Evolutionary conservation across 1,140 invertebrate genomes (phyloP), one percentile per base, ranked within the genome.

Genomic region (Aphaenogaster rudis): DNA sequence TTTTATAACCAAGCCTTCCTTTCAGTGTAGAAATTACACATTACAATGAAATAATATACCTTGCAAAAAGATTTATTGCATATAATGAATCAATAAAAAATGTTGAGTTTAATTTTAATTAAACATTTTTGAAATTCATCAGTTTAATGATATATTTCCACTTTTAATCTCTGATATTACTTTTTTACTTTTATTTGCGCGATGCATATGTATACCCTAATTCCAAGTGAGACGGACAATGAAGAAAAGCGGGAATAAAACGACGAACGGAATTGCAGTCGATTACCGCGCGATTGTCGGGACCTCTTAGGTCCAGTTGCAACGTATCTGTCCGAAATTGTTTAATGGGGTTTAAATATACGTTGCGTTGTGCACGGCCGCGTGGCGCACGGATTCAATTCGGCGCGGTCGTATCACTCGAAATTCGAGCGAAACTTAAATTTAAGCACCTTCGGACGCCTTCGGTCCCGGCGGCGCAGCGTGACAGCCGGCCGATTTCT

Each of bases 241-340:
- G 42, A 64, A 78, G 57, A 17, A 63, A 78, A 48, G 52, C 11
- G 28, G 42, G 15, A 9, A 45, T 8, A 48, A 78, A 78, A 64
- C n/a, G 15, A 69, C 64, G 9, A 57, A 21, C 9, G 64, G 39
- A 80, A 67, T 48, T 15, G 36, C 63, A 67, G 48, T 13, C n/a
- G 64, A 11, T 57, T 67, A 86, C 21, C 59, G 33, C 72, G 57
- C 50, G 59, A 89, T 85, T 64, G 57, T 77, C 78, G 52, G 13
- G n/a, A 42, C 39, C 57, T 82, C 63, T 86, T 88, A 85, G 64
- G 64, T 45, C 66, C 88, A 89, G 88, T 89, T 76, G 88, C 54
- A 86, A 86, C 81, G 54, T 80, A 63, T 89, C 82, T 67, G 50
- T 39, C 66, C 74, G 74, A 89, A 72, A 80, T 86, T 81, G 54